phyloP scores from a whole-genome alignment of 2,797 vertebrate species.

The Clamator glandarius region DNA sequence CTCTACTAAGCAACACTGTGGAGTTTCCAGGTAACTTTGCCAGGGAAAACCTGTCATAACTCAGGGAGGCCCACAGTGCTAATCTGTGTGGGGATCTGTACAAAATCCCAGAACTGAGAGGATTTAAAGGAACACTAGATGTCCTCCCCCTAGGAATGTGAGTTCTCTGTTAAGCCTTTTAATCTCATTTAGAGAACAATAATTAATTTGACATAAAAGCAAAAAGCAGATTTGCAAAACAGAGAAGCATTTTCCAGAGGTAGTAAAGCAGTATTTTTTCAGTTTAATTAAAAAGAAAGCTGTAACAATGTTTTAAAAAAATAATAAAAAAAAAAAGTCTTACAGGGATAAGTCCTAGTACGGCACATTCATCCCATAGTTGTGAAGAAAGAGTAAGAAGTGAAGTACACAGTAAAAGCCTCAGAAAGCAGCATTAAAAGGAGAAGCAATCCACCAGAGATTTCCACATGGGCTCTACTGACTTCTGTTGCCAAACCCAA shows the following conservation, averaged over 20 bases:
- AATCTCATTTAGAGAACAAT: conserved; percentile 7
- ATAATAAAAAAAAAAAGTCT: background rate
- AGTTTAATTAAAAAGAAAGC: background rate
- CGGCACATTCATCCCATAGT: background rate
- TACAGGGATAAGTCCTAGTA: background rate
- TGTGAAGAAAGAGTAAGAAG: background rate
- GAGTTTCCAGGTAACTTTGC: background rate
- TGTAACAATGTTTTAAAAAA: background rate
- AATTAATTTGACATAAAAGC: background rate
- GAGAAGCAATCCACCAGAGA: background rate
- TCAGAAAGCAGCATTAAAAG: background rate
- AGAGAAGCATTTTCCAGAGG: background rate
- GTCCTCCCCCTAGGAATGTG: background rate
- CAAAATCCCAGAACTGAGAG: background rate
- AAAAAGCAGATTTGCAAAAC: conserved; percentile 11
- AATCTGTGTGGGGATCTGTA: background rate
- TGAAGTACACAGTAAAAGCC: background rate
- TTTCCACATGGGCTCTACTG: background rate
- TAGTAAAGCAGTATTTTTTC: background rate
- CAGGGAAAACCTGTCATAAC: background rate
- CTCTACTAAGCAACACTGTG: background rate
- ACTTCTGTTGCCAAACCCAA: background rate
- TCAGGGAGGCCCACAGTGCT: background rate
- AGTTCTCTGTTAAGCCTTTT: background rate
- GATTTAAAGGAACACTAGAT: conserved; percentile 12